Conservation (phyloP, 2,888 invertebrate species). For the Leptinotarsa juncta region DNA sequence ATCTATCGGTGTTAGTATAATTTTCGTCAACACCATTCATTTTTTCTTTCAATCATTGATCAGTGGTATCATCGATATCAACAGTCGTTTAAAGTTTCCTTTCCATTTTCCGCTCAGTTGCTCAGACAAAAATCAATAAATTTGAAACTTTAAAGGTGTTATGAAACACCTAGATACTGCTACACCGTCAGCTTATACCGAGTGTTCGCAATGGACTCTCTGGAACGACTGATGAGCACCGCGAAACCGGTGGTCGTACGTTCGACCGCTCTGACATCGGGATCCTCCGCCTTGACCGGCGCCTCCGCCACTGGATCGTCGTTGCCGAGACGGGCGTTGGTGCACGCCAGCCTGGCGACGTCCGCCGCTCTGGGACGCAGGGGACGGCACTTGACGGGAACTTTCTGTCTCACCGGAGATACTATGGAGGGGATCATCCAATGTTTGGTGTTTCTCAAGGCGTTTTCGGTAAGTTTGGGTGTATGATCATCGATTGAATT, state of each 20-base stretch:
- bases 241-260: slow-evolving; percentile 54
- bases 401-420: slow-evolving; percentile 90
- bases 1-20: no score
- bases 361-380: slow-evolving; percentile 80
- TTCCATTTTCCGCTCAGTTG: no score
- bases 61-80: neutral
- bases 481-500: neutral
- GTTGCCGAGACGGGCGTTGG: slow-evolving; percentile 75
- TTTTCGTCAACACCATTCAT: no score
- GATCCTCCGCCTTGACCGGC: slow-evolving; percentile 19
- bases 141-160: no score
- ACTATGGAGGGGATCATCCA: slow-evolving; percentile 95
- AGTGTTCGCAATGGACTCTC: slow-evolving; percentile 76
- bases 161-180: no score
- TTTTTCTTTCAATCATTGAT: neutral
- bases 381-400: slow-evolving; percentile 86
- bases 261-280: slow-evolving; percentile 20
- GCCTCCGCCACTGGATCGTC: slow-evolving; percentile 27
- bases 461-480: slow-evolving; percentile 83
- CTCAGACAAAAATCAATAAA: no score
- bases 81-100: neutral
- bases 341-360: slow-evolving; percentile 80
- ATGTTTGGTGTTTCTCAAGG: slow-evolving; percentile 91
- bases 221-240: slow-evolving; percentile 83
- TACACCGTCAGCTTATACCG: no score